Evolutionary conservation across 2,113 vertebrate genomes (phyloP), one percentile per base, ranked within the genome.

Genomic region (Rhinichthys klamathensis): DNA sequence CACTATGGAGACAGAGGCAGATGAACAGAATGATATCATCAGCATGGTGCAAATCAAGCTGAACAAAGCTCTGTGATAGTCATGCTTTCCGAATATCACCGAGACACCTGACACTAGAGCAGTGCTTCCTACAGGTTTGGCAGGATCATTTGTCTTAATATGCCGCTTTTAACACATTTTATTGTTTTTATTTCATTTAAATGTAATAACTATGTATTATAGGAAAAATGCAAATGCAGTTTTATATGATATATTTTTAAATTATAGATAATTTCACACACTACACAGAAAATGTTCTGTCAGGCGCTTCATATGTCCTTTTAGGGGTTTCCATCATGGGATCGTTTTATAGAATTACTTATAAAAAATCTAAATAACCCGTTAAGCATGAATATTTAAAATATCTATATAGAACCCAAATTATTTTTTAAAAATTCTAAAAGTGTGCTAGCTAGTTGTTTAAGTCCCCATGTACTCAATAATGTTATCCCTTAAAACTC

Each of bases 1-100:
- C 89, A 92, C 91, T 92, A 84, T 18, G 78, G 80, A 86, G 84
- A 83, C 90, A 91, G 89, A 88, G 91, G 92, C 89, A 93, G 92
- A 85, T 0, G 77, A 65, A 87, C 69, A 83, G 85, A 86, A 83
- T 27, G 83, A 80, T 49, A 86, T 30, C 32, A 83, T 85, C 86
- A 80, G 77, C 69, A 86, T 75, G 61, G 85, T 56, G 81, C 74
- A 76, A 63, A n/a, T 44, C 30, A 60, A 54, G 18, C 69, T 61
- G 35, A 85, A 87, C 56, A 89, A 83, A 75, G 74, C 83, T 73
- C 21, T 69, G 12, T 79, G 44, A 77, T 54, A 46, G 65, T 70
- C 81, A 85, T 56, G 73, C 73, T 58, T 85, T 18, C 49, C 32
- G 35, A 84, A 60, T 77, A 49, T 65, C 51, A 80, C 32, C 4